These are phyloP conservation scores for Epirrhoe tristata DNA, from an alignment of 2,888 invertebrate species.

Conservation along the genomic window DNA sequence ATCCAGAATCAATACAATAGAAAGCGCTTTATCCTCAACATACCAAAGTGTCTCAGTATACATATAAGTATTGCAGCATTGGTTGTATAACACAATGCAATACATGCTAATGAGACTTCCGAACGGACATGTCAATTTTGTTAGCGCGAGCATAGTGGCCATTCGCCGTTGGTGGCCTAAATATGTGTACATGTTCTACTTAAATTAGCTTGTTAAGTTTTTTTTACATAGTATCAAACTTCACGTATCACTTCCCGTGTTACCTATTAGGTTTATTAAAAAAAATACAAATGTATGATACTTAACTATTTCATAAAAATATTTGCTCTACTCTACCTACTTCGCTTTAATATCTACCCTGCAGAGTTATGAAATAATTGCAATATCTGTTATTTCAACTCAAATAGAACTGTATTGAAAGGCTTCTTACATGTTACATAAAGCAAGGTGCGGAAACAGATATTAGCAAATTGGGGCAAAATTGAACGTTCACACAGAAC, in stretches of 20 bases:
- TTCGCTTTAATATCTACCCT: not conserved
- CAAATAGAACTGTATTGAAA: constrained; percentile 35
- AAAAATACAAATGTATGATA: not conserved
- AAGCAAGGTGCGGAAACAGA: constrained; percentile 58
- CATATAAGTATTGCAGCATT: constrained; percentile 56
- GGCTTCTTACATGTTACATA: constrained; percentile 51
- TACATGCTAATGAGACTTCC: constrained; percentile 77
- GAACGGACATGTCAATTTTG: constrained; percentile 72
- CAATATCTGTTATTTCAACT: constrained; percentile 21
- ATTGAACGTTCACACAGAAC: constrained; percentile 55
- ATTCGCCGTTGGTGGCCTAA: constrained; percentile 31
- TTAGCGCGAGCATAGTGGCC: constrained; percentile 46
- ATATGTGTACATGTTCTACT: constrained; percentile 18
- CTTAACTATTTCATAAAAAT: not conserved
- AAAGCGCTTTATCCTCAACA: constrained; percentile 70
- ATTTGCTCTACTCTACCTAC: not conserved
- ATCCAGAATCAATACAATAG: constrained; percentile 54
- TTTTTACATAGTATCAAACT: not conserved
- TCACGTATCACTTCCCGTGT: not conserved
- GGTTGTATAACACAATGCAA: constrained; percentile 73
- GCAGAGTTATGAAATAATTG: constrained; percentile 12
- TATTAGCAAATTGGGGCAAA: constrained; percentile 71
- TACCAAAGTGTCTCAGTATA: constrained; percentile 65
- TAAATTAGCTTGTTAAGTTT: not conserved
- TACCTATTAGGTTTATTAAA: not conserved